Conservation (phyloP, 2,113 vertebrate genomes). For the Pyrgilauda ruficollis region DNA sequence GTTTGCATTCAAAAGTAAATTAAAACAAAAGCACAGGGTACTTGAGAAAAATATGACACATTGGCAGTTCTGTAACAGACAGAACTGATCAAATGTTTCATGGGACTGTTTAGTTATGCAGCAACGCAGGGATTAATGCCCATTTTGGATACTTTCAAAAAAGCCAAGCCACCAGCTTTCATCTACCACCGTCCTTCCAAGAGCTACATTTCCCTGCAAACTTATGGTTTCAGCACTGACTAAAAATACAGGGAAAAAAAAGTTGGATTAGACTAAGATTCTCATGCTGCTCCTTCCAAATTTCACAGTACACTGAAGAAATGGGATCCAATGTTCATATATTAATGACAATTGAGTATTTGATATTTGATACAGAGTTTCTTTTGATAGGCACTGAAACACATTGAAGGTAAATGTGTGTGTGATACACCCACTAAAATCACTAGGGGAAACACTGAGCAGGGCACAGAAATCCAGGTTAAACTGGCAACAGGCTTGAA, state of each 20-base stretch:
- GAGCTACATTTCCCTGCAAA: not conserved
- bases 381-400: not conserved
- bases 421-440: not conserved
- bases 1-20: not conserved
- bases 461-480: not conserved
- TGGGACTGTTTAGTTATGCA: not conserved
- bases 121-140: not conserved
- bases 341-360: not conserved
- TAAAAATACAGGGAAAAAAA: not conserved
- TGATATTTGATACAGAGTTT: not conserved
- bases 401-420: not conserved
- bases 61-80: not conserved
- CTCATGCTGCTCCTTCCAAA: not conserved
- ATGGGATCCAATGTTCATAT: accelerated
- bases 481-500: not conserved
- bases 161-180: not conserved
- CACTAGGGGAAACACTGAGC: not conserved
- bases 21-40: not conserved
- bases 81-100: not conserved
- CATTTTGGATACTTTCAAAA: not conserved
- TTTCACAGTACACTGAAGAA: not conserved
- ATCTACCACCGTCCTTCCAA: not conserved
- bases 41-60: not conserved
- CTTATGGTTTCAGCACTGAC: not conserved
- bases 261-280: not conserved